phyloP scores from a whole-genome alignment of 2,113 vertebrate species.

The Odontesthes bonariensis region DNA sequence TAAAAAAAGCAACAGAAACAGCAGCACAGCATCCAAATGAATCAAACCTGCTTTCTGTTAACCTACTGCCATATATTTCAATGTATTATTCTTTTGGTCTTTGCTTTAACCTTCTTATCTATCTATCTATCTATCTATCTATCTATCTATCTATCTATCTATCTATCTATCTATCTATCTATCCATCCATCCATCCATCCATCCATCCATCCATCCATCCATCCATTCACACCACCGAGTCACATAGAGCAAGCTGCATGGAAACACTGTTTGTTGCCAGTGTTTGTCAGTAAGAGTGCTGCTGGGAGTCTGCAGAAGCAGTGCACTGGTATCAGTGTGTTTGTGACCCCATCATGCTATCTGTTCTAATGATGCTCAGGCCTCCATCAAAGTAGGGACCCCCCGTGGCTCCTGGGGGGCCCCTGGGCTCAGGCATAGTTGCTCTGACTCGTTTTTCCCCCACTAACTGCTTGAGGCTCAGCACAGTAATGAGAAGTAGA shows the following conservation, averaged over 20 bases:
- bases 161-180: slow-evolving; percentile 25
- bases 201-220: slow-evolving; percentile 15
- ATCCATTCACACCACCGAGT: slow-evolving; percentile 36
- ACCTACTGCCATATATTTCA: too few relatives aligned
- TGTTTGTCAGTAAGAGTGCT: slow-evolving; percentile 54
- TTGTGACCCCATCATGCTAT: slow-evolving; percentile 77
- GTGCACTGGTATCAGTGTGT: slow-evolving; percentile 60
- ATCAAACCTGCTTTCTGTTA: too few relatives aligned
- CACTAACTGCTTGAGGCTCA: slow-evolving; percentile 68
- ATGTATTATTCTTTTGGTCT: too few relatives aligned
- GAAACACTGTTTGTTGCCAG: slow-evolving; percentile 42
- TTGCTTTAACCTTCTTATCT: too few relatives aligned
- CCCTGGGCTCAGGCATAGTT: slow-evolving; percentile 76
- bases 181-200: slow-evolving; percentile 30
- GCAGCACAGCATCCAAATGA: too few relatives aligned
- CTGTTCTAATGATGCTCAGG: slow-evolving; percentile 84
- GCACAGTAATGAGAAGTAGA: slow-evolving; percentile 77
- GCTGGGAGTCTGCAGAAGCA: slow-evolving; percentile 62
- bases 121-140: not conserved
- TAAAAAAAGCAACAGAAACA: too few relatives aligned
- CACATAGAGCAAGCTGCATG: slow-evolving; percentile 32
- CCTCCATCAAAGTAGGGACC: slow-evolving; percentile 82
- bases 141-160: slow-evolving; percentile 11
- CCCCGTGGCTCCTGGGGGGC: slow-evolving; percentile 74
- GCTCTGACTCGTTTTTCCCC: slow-evolving; percentile 57